These are phyloP conservation scores for Dysmachus trigonus DNA, from an alignment of 2,888 invertebrate species.

Conservation along the genomic window DNA sequence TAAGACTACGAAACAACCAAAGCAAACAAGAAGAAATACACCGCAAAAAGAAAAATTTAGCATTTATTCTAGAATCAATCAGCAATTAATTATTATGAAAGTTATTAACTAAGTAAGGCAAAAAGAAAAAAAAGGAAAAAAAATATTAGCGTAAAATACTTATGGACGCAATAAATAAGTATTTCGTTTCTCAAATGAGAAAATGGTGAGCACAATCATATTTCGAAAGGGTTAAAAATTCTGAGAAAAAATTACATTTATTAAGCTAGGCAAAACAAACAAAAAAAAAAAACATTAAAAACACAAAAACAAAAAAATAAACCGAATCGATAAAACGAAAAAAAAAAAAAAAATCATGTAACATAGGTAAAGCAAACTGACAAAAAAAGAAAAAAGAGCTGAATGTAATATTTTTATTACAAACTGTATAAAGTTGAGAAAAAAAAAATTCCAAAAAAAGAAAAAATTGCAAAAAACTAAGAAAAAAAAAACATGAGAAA, in stretches of 20 bases:
- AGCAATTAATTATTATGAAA: neutral
- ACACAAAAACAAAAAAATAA: neutral
- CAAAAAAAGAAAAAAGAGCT: constrained; percentile 4
- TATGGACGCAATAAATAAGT: constrained; percentile 47
- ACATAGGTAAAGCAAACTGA: constrained; percentile 41
- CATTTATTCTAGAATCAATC: constrained; percentile 29
- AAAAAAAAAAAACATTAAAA: constrained; percentile 20
- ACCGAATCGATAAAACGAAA: constrained; percentile 41
- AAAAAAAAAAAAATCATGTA: constrained; percentile 45
- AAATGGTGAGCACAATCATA: constrained; percentile 64
- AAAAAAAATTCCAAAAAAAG: neutral
- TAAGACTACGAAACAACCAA: constrained; percentile 4
- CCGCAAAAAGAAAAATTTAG: constrained; percentile 14
- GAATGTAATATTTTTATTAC: constrained; percentile 42
- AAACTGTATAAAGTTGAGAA: constrained; percentile 34
- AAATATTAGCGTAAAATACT: constrained; percentile 30
- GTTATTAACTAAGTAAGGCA: neutral
- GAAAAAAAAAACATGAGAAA: neutral
- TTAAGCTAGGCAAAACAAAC: constrained; percentile 46
- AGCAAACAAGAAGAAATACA: neutral
- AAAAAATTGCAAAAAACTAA: neutral
- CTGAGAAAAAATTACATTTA: constrained; percentile 20
- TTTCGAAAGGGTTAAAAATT: constrained; percentile 52
- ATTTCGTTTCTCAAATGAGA: constrained; percentile 49
- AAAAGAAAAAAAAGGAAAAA: neutral